Percentiles rank a stretch among this genome's conserved stretches.
Conservation (phyloP, 2,113 vertebrate species). For the Alouatta palliata region DNA sequence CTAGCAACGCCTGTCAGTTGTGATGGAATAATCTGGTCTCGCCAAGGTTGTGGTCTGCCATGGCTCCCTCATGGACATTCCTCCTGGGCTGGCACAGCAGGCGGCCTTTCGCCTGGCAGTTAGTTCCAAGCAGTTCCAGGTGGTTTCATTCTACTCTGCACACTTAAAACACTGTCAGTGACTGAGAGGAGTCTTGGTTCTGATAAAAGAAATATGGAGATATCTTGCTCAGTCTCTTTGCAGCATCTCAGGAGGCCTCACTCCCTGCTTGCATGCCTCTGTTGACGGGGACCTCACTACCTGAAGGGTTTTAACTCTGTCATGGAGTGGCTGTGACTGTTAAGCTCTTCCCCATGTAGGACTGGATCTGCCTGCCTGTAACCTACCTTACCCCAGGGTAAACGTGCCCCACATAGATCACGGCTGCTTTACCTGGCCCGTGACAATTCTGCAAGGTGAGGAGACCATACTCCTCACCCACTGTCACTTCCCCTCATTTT, state of each 20-base stretch:
- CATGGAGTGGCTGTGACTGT: neutral
- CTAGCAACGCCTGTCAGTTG: slow-evolving; percentile 60
- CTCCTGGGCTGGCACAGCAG: slow-evolving; percentile 53
- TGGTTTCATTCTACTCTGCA: slow-evolving; percentile 44
- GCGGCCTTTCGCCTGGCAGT: neutral
- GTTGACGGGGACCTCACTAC: neutral
- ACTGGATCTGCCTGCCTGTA: neutral
- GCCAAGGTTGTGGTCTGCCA: slow-evolving; percentile 63
- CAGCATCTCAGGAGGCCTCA: neutral
- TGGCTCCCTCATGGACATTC: slow-evolving; percentile 33
- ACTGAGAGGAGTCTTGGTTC: slow-evolving; percentile 38
- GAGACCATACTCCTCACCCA: neutral
- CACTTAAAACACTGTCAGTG: neutral
- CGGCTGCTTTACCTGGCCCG: neutral
- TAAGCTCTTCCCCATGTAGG: neutral
- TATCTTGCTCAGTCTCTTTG: neutral
- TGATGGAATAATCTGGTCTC: slow-evolving; percentile 64
- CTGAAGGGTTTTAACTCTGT: neutral
- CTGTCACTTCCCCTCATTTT: neutral
- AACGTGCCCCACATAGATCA: rapidly evolving
- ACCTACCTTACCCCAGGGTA: neutral
- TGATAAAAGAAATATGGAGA: neutral
- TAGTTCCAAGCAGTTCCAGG: slow-evolving; percentile 46
- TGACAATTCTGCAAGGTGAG: neutral
- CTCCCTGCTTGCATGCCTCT: neutral